These are phyloP conservation scores for Gymnopithys bicolor DNA, from an alignment of 2,797 vertebrate genomes.

Conservation along the genomic window DNA sequence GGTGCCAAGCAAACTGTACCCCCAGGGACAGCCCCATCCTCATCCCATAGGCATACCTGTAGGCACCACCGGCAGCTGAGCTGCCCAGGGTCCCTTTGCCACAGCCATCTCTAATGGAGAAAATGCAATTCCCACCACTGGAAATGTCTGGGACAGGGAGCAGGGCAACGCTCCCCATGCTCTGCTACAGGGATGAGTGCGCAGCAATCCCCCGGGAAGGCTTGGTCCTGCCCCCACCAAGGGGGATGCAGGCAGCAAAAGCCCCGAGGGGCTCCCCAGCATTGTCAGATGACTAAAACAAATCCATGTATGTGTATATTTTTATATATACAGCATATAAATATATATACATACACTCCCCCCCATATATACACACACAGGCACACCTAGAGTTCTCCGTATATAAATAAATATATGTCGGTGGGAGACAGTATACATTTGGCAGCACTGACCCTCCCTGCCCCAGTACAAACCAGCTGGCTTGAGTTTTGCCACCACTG, in stretches of 20 bases:
- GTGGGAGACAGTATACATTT: background rate
- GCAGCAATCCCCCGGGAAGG: background rate
- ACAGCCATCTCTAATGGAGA: background rate
- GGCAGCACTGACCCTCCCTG: background rate
- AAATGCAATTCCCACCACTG: background rate
- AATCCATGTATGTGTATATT: conserved; percentile 63
- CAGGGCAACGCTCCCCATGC: background rate
- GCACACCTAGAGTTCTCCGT: conserved; percentile 49
- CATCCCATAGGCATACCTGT: background rate
- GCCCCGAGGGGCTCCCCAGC: background rate
- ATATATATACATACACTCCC: conserved; percentile 62
- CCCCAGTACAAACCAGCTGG: conserved; percentile 1
- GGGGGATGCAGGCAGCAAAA: background rate
- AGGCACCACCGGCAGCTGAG: background rate
- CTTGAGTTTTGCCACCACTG: background rate
- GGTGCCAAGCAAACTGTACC: fast-evolving
- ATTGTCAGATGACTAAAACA: conserved; percentile 38
- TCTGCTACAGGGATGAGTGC: background rate
- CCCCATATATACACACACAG: conserved; percentile 45
- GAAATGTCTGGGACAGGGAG: background rate
- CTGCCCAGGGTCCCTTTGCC: background rate
- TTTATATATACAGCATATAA: conserved; percentile 70
- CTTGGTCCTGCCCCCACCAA: background rate
- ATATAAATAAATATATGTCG: conserved; percentile 34
- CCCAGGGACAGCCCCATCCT: background rate